Conservation (phyloP, 53 echinoderm and acorn worm genomes). For the Astropecten irregularis region DNA sequence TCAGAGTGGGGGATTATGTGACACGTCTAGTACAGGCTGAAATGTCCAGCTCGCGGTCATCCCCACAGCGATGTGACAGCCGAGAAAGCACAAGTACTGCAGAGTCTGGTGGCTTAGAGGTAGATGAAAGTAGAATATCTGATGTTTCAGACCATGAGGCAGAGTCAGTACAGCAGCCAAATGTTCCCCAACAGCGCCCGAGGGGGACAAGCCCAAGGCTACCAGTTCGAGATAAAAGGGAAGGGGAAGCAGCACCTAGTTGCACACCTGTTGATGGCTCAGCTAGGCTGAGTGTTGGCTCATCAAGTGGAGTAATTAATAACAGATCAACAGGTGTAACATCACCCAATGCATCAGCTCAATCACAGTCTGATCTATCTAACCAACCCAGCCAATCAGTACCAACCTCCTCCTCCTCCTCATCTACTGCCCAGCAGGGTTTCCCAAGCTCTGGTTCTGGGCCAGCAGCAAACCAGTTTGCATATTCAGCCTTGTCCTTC, state of each 20-base stretch:
- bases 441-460: constrained; percentile 37
- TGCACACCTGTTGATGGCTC: constrained; percentile 23
- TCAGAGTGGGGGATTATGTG: constrained; percentile 72
- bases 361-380: constrained; percentile 1
- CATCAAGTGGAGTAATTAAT: constrained; percentile 27
- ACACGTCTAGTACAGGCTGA: constrained; percentile 77
- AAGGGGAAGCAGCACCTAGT: constrained; percentile 33
- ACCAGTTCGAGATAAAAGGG: constrained; percentile 14
- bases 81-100: constrained; percentile 72
- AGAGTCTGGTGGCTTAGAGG: constrained; percentile 59
- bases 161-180: constrained; percentile 50
- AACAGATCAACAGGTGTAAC: constrained; percentile 15
- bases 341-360: constrained; percentile 14
- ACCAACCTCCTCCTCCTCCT: constrained; percentile 61
- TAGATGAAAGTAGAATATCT: constrained; percentile 52
- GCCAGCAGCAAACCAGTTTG: constrained; percentile 53
- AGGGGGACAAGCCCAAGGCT: constrained; percentile 32
- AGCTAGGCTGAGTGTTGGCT: constrained; percentile 22
- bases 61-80: constrained; percentile 63
- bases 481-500: constrained; percentile 68
- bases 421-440: constrained; percentile 43
- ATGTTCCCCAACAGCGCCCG: constrained; percentile 11
- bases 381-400: constrained; percentile 59
- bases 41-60: constrained; percentile 69
- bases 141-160: constrained; percentile 67